Base-by-base conservation (phyloP, 2,113 vertebrate genomes). In the Paedocypris sp. region DNA sequence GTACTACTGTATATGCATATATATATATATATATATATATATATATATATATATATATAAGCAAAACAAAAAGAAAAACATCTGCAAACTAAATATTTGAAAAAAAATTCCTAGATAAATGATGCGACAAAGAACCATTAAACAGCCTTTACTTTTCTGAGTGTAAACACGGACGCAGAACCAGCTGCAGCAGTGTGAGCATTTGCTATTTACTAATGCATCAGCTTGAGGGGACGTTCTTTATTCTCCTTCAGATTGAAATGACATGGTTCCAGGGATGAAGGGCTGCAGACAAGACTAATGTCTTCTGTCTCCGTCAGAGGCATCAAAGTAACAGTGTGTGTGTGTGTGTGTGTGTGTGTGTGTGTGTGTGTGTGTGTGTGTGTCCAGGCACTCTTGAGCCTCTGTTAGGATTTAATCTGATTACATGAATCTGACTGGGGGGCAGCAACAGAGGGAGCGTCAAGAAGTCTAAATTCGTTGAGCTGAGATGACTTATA, bases 401-500 rank as follows among this genome's bases (percentile, higher is more conserved):
- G 79, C 75, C 80, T 85, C 80, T 80, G 82, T 83, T 77, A 82
- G 80, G 72, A 76, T 79, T 85, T 84, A 84, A 86, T 85, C 78
- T 75, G 79, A 85, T 86, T 86, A 86, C 75, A 83, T 77, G 75
- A 70, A 75, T 79, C 57, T 32, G 73, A 81, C 77, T 69, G 72
- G 75, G 64, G 79, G 76, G 75, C 66, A 76, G 75, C 69, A 74
- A 74, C 73, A 76, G 67, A 76, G 67, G 70, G 79, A 76, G 83
- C 81, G 78, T 85, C 84, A 75, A 84, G 83, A 80, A 81, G 80
- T 86, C 81, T 85, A 86, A 86, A 85, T 80, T 79, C 76, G 78
- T 80, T 77, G 74, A 76, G 66, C 77, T 81, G 79, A 82, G 74
- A 73, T 78, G 77, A 75, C 73, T 77, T 70, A 69, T 85, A 85